A percentile compares a stretch with the other conserved stretches of the same genome.
phyloP scores from a whole-genome alignment of 2,113 vertebrate genomes.

The Amphiprion percula region DNA sequence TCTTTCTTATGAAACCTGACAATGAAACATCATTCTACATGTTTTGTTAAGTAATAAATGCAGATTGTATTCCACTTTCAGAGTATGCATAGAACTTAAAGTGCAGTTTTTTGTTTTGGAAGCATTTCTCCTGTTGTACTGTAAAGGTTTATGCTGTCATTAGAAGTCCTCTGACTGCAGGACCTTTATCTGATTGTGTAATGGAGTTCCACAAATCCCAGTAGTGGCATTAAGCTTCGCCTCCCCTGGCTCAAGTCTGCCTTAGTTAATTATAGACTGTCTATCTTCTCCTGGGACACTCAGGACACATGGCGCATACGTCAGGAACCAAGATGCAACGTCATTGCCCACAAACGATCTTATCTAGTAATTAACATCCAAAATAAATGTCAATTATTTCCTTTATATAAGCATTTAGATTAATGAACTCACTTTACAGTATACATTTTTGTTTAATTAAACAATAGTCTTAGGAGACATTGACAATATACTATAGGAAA shows the following conservation, averaged over 20 bases:
- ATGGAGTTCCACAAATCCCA: conserved; percentile 70
- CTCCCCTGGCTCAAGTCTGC: conserved; percentile 65
- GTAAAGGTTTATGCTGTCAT: conserved; percentile 40
- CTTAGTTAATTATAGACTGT: conserved; percentile 74
- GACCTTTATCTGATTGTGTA: conserved; percentile 76
- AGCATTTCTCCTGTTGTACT: conserved; percentile 12
- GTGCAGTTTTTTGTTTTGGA: background rate
- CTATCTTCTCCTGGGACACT: conserved; percentile 73
- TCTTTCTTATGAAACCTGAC: background rate
- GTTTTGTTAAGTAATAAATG: conserved; percentile 5
- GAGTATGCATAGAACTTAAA: background rate
- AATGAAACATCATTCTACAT: background rate
- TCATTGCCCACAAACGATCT: conserved; percentile 17
- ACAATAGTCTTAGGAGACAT: background rate
- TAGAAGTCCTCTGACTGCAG: conserved; percentile 50
- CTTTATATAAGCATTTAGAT: background rate
- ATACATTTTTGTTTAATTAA: background rate
- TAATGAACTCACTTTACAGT: background rate
- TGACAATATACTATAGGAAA: background rate
- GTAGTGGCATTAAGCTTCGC: conserved; percentile 60
- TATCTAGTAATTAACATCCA: accelerated
- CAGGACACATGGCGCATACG: conserved; percentile 45
- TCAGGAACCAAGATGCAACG: conserved; percentile 47
- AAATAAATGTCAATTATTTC: no score
- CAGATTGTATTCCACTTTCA: background rate